phyloP scores from a whole-genome alignment of 2,888 invertebrate genomes.

The Caenorhabditis sp. region DNA sequence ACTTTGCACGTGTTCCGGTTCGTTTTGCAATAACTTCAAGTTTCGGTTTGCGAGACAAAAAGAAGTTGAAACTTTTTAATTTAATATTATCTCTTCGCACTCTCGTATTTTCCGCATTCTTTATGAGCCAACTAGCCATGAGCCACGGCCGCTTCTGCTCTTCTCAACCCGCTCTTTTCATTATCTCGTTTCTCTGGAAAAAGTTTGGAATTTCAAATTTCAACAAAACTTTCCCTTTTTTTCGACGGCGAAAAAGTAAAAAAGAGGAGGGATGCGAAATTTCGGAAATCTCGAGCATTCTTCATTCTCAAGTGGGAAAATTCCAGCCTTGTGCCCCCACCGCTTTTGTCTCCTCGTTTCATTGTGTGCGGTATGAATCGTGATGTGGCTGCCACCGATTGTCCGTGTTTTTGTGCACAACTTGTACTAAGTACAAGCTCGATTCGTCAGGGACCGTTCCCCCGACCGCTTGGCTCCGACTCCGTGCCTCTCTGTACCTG shows the following conservation, averaged over 20 bases:
- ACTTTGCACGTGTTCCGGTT: background rate
- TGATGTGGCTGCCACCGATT: too few relatives aligned
- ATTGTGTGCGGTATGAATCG: conserved; percentile 44
- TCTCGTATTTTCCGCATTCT: conserved; percentile 36
- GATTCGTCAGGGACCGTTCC: too few relatives aligned
- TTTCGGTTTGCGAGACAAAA: too few relatives aligned
- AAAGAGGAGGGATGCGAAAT: conserved; percentile 20
- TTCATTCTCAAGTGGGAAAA: conserved; percentile 53
- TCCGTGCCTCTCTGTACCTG: too few relatives aligned
- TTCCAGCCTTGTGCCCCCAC: conserved; percentile 29
- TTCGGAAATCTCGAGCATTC: conserved; percentile 52
- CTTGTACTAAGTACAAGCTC: too few relatives aligned
- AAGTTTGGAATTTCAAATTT: conserved; percentile 25
- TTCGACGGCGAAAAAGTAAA: conserved; percentile 2
- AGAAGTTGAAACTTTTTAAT: conserved; percentile 43
- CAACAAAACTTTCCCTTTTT: conserved; percentile 2
- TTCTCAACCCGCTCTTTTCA: conserved; percentile 18
- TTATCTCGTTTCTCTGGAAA: conserved; percentile 46
- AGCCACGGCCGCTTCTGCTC: background rate
- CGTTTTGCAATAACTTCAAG: background rate
- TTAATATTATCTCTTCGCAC: conserved; percentile 56
- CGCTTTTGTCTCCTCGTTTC: conserved; percentile 40
- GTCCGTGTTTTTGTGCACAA: too few relatives aligned
- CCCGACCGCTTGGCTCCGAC: too few relatives aligned
- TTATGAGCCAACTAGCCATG: conserved; percentile 36